Evolutionary conservation across 2,797 vertebrate species (phyloP).

Genomic region (Ptychadena robeensis): DNA sequence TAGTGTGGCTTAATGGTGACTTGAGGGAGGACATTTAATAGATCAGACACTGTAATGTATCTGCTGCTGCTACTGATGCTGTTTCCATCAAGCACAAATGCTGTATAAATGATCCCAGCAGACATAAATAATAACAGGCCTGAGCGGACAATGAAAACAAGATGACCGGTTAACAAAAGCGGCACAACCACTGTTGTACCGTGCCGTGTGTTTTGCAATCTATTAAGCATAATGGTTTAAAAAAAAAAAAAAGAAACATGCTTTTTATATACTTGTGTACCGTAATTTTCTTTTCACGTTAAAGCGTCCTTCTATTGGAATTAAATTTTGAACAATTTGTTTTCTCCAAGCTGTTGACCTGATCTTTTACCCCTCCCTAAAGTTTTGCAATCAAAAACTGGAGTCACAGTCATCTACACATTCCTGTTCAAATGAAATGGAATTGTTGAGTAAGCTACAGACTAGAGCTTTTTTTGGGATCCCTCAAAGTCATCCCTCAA

Average conservation of each 20-base stretch:
- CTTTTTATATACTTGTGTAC: not conserved
- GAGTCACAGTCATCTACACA: no score
- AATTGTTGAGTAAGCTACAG: no score
- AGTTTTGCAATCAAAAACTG: no score
- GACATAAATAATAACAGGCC: constrained; percentile 35
- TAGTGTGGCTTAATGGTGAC: constrained; percentile 63
- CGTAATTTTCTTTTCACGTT: not conserved
- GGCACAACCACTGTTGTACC: not conserved
- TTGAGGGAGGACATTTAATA: constrained; percentile 9
- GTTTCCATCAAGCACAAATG: constrained; percentile 1
- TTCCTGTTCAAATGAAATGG: no score
- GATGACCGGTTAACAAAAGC: constrained; percentile 9
- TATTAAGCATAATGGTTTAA: constrained; percentile 7
- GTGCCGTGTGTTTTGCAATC: constrained; percentile 7
- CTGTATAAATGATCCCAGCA: constrained; percentile 3
- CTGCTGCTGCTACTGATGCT: not conserved
- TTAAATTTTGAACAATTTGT: no score
- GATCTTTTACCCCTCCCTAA: no score
- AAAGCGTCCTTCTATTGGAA: not conserved
- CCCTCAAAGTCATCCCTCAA: no score
- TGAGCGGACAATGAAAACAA: constrained; percentile 7
- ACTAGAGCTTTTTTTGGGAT: no score
- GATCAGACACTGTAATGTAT: constrained; percentile 11
- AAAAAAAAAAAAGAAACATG: not conserved
- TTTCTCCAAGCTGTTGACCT: no score